Conservation (phyloP, 2,888 invertebrate genomes). For the Balanococcus diminutus region DNA sequence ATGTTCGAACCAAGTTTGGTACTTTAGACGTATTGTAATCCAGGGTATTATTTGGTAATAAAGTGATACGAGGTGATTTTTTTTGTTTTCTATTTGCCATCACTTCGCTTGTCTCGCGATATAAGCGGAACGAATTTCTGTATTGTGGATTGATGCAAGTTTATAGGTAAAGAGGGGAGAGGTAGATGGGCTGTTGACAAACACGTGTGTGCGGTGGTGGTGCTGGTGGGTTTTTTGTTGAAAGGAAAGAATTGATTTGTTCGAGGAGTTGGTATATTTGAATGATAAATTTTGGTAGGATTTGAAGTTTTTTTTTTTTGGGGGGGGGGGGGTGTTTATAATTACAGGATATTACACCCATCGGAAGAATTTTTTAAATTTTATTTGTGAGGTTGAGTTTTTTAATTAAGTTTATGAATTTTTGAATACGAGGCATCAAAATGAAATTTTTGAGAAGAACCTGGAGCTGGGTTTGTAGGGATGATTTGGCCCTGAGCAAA, state of each 20-base stretch:
- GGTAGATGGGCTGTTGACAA: background rate
- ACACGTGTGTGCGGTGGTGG: background rate
- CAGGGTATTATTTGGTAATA: constrained; percentile 34
- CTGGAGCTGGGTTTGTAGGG: no score
- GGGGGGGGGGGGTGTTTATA: no score
- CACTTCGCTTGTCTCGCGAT: background rate
- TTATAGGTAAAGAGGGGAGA: background rate
- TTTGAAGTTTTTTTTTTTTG: no score
- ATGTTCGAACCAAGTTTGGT: constrained; percentile 42
- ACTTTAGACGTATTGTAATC: constrained; percentile 35
- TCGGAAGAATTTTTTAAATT: no score
- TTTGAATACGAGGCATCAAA: no score
- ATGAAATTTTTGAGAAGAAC: no score
- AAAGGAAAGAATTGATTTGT: background rate
- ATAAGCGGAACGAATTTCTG: background rate
- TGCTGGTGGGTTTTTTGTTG: background rate
- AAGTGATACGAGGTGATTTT: constrained; percentile 26
- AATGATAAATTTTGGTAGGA: no score
- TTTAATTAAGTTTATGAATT: no score
- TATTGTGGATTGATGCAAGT: background rate
- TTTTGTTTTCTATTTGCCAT: background rate
- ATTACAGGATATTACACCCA: no score
- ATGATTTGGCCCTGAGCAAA: no score
- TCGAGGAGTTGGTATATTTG: background rate
- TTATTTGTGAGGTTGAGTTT: no score